phyloP scores from a whole-genome alignment of 2,113 vertebrate genomes.

The Plotosus lineatus region DNA sequence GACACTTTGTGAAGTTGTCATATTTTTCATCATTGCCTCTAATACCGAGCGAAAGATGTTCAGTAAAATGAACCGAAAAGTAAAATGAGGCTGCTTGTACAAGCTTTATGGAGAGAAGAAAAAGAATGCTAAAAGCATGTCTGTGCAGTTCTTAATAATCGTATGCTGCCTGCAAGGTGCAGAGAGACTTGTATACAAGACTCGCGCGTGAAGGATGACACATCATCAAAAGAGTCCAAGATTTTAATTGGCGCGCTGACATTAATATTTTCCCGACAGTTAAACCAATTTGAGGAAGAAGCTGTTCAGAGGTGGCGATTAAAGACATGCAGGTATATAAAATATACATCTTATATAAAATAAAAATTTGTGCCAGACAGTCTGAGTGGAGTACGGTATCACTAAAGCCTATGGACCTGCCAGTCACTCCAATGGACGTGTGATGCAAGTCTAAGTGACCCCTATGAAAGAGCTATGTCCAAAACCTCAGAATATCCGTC shows the following conservation, averaged over 20 bases:
- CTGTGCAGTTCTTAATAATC: constrained; percentile 15
- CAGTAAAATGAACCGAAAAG: background rate
- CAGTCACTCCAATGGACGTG: no score
- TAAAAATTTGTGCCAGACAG: background rate
- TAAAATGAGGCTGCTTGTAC: constrained; percentile 6
- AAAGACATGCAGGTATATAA: background rate
- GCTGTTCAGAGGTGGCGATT: background rate
- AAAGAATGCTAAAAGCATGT: constrained; percentile 21
- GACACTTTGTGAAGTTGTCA: constrained; percentile 49
- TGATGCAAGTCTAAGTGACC: background rate
- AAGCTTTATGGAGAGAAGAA: background rate
- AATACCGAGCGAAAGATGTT: constrained; percentile 40
- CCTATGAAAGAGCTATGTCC: no score
- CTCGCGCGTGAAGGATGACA: background rate
- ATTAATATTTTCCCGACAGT: background rate
- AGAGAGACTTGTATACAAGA: constrained; percentile 9
- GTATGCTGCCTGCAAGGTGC: constrained; percentile 8
- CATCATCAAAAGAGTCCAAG: background rate
- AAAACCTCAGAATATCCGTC: no score
- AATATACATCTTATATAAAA: background rate
- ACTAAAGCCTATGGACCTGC: background rate
- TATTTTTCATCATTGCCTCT: constrained; percentile 45
- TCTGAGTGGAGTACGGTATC: no score
- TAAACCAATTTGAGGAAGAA: background rate
- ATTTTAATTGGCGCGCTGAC: constrained; percentile 9